Base-by-base conservation (phyloP, 2,113 vertebrate genomes). In the Protomyctophum bolini region DNA sequence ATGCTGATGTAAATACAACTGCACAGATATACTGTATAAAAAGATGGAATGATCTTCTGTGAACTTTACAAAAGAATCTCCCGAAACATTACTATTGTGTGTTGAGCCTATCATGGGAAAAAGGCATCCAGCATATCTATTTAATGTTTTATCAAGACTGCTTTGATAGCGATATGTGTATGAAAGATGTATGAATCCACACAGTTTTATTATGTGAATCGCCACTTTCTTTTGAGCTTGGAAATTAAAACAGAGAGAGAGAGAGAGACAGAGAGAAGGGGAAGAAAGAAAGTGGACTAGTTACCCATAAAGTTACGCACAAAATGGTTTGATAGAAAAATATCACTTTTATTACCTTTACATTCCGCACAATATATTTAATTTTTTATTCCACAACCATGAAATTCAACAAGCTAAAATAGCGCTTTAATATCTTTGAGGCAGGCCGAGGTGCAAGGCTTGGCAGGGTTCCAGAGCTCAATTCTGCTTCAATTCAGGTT, bases 301-400 rank as follows among this genome's bases (percentile, higher is more conserved):
- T 47, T 15, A 10, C 0, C 2, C 58, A 29, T 6, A 73, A 62
- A 54, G 63, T 79, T 72, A 84, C 85, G 87, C 89, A 81, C 83
- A 91, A 87, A 89, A 41, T 86, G 64, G 82, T 89, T 94, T 94
- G 90, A 91, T 97, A 96, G 91, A 97, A 98, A 98, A 98, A 99
- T 97, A 98, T 94, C 80, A 93, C 94, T 65, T 93, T 95, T 97
- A 98, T 98, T 98, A 94, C 76, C 72, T 66, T 96, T 95, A 97
- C 95, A 96, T 97, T 97, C 95, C 94, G 93, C 91, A 96, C 94
- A 96, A 92, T 94, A 94, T 93, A 93, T 92, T 80, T 81, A 92
- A 94, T 66, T 80, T 83, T 79, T 71, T 2, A 80, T 73, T 94
- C 94, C 94, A 95, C 91, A 77, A 87, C 77, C 81, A 85, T 84